phyloP scores from a whole-genome alignment of 1,140 invertebrate genomes.

The Lepidurus arcticus region DNA sequence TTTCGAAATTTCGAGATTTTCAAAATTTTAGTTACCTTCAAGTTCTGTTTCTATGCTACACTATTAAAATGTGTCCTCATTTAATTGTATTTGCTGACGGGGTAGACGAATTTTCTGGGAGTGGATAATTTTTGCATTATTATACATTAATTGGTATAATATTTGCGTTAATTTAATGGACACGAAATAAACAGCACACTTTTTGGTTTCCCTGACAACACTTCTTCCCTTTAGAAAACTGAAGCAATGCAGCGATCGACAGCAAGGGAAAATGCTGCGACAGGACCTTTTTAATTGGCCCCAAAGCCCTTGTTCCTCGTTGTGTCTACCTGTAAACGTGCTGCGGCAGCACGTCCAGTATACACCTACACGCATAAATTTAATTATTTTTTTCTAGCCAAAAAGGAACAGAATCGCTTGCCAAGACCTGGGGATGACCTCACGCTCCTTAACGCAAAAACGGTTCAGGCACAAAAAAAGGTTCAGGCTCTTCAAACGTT shows the following conservation, averaged over 20 bases:
- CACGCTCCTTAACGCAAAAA: not conserved
- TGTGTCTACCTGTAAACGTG: constrained; percentile 12
- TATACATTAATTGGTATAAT: no score
- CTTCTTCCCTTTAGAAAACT: not conserved
- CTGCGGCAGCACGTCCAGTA: constrained; percentile 7
- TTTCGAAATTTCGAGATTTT: no score
- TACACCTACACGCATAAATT: constrained; percentile 19
- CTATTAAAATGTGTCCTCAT: no score
- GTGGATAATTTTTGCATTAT: no score
- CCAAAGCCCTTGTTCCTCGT: constrained; percentile 7
- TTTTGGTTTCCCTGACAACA: no score
- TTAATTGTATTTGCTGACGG: no score
- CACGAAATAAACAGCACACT: no score
- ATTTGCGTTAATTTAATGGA: no score
- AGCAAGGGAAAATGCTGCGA: not conserved
- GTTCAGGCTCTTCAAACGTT: not conserved
- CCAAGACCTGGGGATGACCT: not conserved
- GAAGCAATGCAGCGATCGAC: not conserved
- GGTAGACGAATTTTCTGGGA: no score
- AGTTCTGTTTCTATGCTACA: no score
- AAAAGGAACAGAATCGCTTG: not conserved
- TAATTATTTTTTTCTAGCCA: not conserved
- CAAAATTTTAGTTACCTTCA: no score
- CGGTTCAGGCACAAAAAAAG: not conserved
- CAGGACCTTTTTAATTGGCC: constrained; percentile 3